A percentile compares a stretch with the other conserved stretches of the same genome.
These are phyloP conservation scores for Melanogrammus aeglefinus DNA, from an alignment of 2,797 vertebrate genomes.

Conservation along the genomic window DNA sequence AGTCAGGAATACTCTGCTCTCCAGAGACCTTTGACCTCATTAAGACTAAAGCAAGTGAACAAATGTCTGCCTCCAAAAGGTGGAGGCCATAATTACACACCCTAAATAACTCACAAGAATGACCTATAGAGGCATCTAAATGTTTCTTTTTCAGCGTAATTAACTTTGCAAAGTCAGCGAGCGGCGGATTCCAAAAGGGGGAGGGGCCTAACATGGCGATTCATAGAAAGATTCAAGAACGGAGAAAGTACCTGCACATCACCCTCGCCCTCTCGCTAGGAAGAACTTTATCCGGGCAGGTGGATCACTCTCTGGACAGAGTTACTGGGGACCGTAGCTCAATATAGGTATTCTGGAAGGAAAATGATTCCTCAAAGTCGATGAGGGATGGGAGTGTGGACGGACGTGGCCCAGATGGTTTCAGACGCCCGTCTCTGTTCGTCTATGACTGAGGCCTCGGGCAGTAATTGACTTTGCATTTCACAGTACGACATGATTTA, in stretches of 20 bases:
- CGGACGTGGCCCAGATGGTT: not conserved
- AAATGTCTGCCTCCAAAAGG: not conserved
- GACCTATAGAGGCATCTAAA: too few relatives aligned
- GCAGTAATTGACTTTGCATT: conserved; percentile 8
- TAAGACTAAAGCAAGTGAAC: not conserved
- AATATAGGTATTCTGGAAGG: not conserved
- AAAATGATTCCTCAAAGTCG: not conserved
- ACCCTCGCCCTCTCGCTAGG: not conserved
- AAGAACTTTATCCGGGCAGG: not conserved
- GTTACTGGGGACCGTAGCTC: not conserved
- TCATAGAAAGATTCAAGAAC: not conserved
- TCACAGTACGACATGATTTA: not conserved
- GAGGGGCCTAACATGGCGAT: not conserved
- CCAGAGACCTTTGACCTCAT: not conserved
- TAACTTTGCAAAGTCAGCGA: too few relatives aligned
- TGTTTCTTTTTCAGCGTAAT: too few relatives aligned
- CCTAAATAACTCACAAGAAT: too few relatives aligned
- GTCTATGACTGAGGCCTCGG: not conserved
- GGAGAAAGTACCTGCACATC: not conserved
- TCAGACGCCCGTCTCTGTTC: not conserved
- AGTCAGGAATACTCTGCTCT: not conserved
- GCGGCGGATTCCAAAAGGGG: too few relatives aligned
- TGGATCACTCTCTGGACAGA: not conserved
- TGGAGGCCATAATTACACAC: too few relatives aligned
- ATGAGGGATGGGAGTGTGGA: not conserved